phyloP scores from a whole-genome alignment of 2,113 vertebrate genomes.

The Brienomyrus brachyistius region DNA sequence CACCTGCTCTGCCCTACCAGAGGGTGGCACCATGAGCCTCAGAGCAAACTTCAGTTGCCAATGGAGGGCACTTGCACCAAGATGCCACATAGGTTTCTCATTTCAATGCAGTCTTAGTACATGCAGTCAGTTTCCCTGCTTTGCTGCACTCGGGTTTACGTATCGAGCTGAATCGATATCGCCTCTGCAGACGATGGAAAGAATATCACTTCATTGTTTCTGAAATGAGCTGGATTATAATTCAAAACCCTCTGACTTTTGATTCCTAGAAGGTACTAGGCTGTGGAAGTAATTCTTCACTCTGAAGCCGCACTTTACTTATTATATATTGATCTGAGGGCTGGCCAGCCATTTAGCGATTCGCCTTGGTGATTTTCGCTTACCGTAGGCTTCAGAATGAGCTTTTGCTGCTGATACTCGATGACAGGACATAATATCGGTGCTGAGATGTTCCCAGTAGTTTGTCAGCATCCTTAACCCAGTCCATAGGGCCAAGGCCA shows the following conservation, averaged over 20 bases:
- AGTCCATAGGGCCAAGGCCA: neutral
- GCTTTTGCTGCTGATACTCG: neutral
- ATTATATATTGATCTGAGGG: neutral
- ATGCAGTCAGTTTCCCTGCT: neutral
- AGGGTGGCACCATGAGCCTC: neutral
- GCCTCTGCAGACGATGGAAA: neutral
- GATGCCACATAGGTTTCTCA: neutral
- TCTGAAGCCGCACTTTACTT: neutral
- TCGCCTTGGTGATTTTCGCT: neutral
- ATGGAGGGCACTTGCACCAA: neutral
- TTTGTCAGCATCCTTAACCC: neutral
- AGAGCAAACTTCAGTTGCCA: neutral
- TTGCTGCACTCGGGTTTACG: neutral
- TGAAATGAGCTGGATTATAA: slow-evolving; percentile 1
- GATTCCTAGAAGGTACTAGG: neutral
- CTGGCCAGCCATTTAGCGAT: neutral
- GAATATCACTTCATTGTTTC: neutral
- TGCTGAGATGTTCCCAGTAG: neutral
- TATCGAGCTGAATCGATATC: neutral
- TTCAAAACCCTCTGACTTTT: neutral
- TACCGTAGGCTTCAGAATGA: neutral
- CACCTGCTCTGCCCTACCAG: neutral
- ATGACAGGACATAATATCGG: neutral
- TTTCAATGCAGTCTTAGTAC: neutral
- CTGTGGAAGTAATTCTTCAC: slow-evolving; percentile 1